Conservation (phyloP, 2,888 invertebrate genomes). For the Trichopoda pennipes region DNA sequence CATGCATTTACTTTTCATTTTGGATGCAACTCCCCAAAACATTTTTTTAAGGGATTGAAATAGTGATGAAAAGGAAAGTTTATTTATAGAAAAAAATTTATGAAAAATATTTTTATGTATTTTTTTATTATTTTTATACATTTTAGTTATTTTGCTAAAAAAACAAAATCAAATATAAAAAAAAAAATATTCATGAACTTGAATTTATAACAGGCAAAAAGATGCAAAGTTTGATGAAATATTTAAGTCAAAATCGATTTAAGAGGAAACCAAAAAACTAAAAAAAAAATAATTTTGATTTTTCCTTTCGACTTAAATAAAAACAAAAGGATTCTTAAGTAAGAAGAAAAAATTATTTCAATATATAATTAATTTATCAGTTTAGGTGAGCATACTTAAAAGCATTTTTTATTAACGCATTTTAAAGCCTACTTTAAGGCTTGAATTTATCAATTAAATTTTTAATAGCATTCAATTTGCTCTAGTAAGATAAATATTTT, state of each 20-base stretch:
- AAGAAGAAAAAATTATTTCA: too few relatives aligned
- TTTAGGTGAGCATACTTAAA: not conserved
- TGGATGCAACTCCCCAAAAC: not conserved
- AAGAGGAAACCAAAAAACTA: too few relatives aligned
- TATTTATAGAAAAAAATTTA: slow-evolving; percentile 43
- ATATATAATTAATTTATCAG: too few relatives aligned
- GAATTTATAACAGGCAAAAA: slow-evolving; percentile 15
- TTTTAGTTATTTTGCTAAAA: slow-evolving; percentile 26
- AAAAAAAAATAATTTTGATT: too few relatives aligned
- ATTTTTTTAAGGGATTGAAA: slow-evolving; percentile 42
- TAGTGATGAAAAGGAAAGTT: slow-evolving; percentile 62
- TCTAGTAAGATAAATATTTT: slow-evolving; percentile 39
- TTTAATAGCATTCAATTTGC: slow-evolving; percentile 6
- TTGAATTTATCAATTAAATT: slow-evolving; percentile 11
- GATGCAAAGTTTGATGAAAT: not conserved
- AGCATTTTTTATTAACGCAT: not conserved
- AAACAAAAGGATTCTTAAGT: too few relatives aligned
- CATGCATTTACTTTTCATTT: slow-evolving; percentile 38
- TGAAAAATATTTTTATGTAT: not conserved
- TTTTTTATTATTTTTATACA: slow-evolving; percentile 15
- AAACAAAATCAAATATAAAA: slow-evolving; percentile 2
- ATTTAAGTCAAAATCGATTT: too few relatives aligned
- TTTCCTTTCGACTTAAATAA: too few relatives aligned
- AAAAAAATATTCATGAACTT: slow-evolving; percentile 40
- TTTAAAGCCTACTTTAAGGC: slow-evolving; percentile 24